A percentile compares a stretch with the other conserved stretches of the same genome.
phyloP scores from a whole-genome alignment of 2,888 invertebrate genomes.

The Xanthia togata region DNA sequence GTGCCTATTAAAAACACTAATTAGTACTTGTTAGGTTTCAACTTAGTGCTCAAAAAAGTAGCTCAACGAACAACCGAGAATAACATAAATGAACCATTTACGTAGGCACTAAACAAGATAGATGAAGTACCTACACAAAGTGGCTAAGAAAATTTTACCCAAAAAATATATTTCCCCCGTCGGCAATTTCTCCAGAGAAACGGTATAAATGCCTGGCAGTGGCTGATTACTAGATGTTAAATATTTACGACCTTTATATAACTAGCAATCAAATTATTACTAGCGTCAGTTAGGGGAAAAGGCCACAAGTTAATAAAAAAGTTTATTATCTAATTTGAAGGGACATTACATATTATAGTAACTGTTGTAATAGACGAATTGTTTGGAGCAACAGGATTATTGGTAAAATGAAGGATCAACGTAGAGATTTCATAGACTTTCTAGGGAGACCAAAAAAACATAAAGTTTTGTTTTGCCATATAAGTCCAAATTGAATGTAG shows the following conservation, averaged over 20 bases:
- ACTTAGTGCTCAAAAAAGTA: background rate
- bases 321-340: slow-evolving; percentile 1
- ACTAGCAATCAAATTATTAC: slow-evolving; percentile 42
- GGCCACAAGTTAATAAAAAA: slow-evolving; percentile 38
- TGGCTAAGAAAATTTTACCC: background rate
- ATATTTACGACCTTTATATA: slow-evolving; percentile 49
- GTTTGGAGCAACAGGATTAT: slow-evolving; percentile 4
- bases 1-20: background rate
- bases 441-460: too few relatives aligned
- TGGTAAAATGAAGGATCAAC: too few relatives aligned
- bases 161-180: slow-evolving; percentile 47
- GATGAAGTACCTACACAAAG: slow-evolving; percentile 17
- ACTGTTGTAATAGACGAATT: slow-evolving; percentile 6
- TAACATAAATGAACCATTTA: slow-evolving; percentile 27
- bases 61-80: background rate
- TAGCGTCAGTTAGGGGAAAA: slow-evolving; percentile 1
- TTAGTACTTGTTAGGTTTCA: slow-evolving; percentile 2
- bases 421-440: too few relatives aligned
- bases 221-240: slow-evolving; percentile 40
- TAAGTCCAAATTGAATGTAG: too few relatives aligned
- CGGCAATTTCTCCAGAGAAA: slow-evolving; percentile 27
- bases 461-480: too few relatives aligned
- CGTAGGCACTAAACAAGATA: slow-evolving; percentile 29
- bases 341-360: background rate
- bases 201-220: slow-evolving; percentile 14